Evolutionary conservation across 1,140 invertebrate genomes (phyloP).

Genomic region (Aphidius gifuensis): DNA sequence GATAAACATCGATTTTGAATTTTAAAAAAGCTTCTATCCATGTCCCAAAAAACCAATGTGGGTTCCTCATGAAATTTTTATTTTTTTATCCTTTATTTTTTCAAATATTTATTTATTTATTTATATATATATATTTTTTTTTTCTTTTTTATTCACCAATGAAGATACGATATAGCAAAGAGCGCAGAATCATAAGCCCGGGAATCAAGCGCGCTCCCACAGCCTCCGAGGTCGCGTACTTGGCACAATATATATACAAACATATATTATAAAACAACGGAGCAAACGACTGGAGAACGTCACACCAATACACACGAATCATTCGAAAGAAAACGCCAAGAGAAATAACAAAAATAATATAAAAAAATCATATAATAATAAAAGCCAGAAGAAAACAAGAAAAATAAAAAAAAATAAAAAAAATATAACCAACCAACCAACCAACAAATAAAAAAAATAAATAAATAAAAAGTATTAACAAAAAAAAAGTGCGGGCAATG

Average conservation of each 20-base stretch:
- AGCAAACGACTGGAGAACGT: not conserved
- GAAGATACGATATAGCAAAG: not conserved
- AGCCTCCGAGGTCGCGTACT: conserved; percentile 6
- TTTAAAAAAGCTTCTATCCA: conserved; percentile 12
- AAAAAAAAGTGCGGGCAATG: conserved; percentile 24
- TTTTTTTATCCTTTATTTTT: not conserved
- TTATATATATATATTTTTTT: too few species aligned
- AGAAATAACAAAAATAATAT: conserved; percentile 9
- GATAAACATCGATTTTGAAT: conserved; percentile 17
- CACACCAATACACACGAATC: not conserved
- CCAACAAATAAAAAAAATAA: conserved; percentile 3
- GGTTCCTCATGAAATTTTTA: not conserved
- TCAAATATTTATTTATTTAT: conserved; percentile 4
- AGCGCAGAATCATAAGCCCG: not conserved
- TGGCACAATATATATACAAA: conserved; percentile 8
- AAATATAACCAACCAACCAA: conserved; percentile 29
- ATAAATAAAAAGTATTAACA: conserved; percentile 18
- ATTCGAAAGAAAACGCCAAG: conserved; percentile 1
- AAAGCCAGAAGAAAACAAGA: conserved; percentile 18
- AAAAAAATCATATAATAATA: conserved; percentile 21
- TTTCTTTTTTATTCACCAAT: too few species aligned
- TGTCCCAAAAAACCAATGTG: not conserved
- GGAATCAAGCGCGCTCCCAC: not conserved
- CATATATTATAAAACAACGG: conserved; percentile 15
- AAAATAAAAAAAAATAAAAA: conserved; percentile 24